Percentiles rank a stretch among this genome's conserved stretches.
phyloP scores from a whole-genome alignment of 2,113 vertebrate species.

The Turnix velox region DNA sequence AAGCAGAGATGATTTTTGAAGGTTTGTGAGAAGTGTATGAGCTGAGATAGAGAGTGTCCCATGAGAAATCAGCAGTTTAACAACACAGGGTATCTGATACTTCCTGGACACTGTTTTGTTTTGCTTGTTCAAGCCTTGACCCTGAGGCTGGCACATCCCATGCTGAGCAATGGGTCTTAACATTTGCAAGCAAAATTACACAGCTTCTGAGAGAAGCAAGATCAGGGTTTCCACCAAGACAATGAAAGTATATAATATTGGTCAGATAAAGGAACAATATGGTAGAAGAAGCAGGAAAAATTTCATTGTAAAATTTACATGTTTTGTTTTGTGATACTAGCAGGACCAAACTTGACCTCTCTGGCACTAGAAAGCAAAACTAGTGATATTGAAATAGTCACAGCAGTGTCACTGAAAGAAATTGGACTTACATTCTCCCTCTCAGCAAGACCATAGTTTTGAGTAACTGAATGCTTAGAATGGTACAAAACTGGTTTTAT shows the following conservation, averaged over 20 bases:
- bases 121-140: neutral
- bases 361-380: neutral
- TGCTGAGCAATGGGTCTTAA: neutral
- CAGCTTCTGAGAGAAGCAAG: neutral
- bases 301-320: neutral
- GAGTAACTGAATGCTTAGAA: neutral
- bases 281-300: neutral
- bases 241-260: neutral
- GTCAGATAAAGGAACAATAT: neutral
- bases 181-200: neutral
- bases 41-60: neutral
- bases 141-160: neutral
- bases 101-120: neutral
- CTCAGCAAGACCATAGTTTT: accelerated
- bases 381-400: neutral
- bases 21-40: no score
- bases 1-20: no score
- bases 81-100: neutral
- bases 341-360: neutral
- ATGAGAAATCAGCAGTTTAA: neutral
- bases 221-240: neutral
- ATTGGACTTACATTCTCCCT: neutral
- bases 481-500: accelerated
- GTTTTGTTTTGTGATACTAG: neutral
- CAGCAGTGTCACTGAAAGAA: neutral